Base-by-base conservation (phyloP, 2,113 vertebrate species). In the Dissostichus mawsoni region DNA sequence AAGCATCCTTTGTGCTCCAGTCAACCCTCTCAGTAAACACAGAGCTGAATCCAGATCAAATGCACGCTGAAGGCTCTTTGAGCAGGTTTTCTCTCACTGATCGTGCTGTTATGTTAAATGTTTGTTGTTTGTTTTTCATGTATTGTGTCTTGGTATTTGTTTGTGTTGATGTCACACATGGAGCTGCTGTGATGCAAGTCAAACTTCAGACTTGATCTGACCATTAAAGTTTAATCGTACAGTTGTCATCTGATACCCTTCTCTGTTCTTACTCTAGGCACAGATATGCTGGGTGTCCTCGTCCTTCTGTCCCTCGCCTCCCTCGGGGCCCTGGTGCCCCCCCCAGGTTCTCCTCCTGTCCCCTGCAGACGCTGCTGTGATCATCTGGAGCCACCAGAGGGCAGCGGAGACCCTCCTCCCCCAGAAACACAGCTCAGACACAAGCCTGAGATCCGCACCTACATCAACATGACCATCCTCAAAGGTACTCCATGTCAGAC, bases 401-500 rank as follows among this genome's bases (percentile, higher is more conserved):
- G 87, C 61, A 78, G 85, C 0, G 78, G 64, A 41, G 84, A 57
- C 11, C 67, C 66, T 44, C 17, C 72, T 0, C 66, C 55, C 0
- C 8, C 16, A 0, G 45, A 41, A 8, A 41, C 18, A 67, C 81
- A 11, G 83, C 83, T 45, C 0, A 93, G 87, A 20, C 45, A 83
- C 0, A 70, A 96, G 85, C 97, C 96, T 0, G 96, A 98, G 80
- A 87, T 98, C 77, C 96, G 93, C 78, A 96, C 97, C 7, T 97
- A 95, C 83, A 97, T 99, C 92, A 97, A 98, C 90, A 97, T 99
- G 93, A 98, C 97, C 68, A 97, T 97, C 88, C 96, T 96, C 77
- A 80, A 75, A 82, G 74, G 70, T 59, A 51, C n/a, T 68, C 53
- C 11, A 1, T 6, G 8, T 13, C 8, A 17, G 9, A 9, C 11